These are phyloP conservation scores for Mythimna pallens DNA, from an alignment of 2,888 invertebrate genomes.

Conservation along the genomic window DNA sequence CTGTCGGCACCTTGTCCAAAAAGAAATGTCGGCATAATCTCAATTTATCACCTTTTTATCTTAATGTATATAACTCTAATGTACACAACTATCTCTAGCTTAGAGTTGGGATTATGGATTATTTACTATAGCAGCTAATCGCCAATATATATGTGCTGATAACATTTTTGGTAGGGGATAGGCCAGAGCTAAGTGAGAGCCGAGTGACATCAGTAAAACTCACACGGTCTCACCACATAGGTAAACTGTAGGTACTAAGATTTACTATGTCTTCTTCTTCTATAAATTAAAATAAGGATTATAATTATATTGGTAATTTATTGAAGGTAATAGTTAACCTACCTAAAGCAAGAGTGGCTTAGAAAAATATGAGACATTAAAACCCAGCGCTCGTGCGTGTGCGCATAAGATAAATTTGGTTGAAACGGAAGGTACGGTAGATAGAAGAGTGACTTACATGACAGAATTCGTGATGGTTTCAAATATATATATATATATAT, in stretches of 20 bases:
- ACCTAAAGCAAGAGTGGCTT: slow-evolving; percentile 5
- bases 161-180: slow-evolving; percentile 41
- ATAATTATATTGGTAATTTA: not conserved
- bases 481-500: not conserved
- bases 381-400: not conserved
- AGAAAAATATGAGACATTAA: slow-evolving; percentile 2
- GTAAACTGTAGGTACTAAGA: not conserved
- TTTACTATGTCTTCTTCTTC: slow-evolving; percentile 1
- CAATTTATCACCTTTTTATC: slow-evolving; percentile 73
- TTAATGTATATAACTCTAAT: slow-evolving; percentile 65
- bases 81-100: slow-evolving; percentile 69
- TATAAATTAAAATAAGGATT: not conserved
- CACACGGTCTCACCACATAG: not conserved
- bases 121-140: slow-evolving; percentile 68
- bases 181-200: slow-evolving; percentile 16
- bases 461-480: not conserved
- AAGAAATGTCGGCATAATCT: slow-evolving; percentile 70
- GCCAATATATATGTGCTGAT: slow-evolving; percentile 68
- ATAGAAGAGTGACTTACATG: slow-evolving; percentile 12
- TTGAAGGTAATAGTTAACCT: not conserved
- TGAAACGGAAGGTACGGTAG: not conserved
- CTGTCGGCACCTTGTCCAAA: slow-evolving; percentile 55
- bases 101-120: slow-evolving; percentile 71
- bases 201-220: slow-evolving; percentile 3
- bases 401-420: not conserved